Conservation (phyloP, 2,888 invertebrate species). For the Amblyjoppa fuscipennis region DNA sequence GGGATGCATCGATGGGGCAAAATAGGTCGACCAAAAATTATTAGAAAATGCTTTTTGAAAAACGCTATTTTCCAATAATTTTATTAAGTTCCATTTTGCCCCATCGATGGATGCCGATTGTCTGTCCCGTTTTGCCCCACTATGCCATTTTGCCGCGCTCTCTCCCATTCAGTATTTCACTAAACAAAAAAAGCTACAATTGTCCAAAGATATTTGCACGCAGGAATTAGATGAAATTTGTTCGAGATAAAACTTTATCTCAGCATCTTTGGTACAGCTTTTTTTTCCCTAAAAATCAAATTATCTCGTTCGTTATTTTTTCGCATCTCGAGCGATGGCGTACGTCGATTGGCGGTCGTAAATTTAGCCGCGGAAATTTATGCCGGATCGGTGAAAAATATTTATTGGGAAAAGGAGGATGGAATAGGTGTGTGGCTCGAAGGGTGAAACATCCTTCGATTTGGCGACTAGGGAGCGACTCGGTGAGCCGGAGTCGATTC, state of each 20-base stretch:
- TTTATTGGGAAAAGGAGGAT: constrained; percentile 48
- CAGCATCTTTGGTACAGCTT: background rate
- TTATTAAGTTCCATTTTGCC: no score
- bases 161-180: no score
- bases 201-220: background rate
- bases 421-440: background rate
- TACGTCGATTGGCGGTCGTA: constrained; percentile 37
- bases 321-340: background rate
- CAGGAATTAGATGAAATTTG: background rate
- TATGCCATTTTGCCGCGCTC: no score
- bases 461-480: constrained; percentile 30
- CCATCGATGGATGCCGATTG: no score
- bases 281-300: background rate
- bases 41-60: no score
- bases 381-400: constrained; percentile 62
- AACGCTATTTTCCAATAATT: no score
- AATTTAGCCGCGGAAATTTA: constrained; percentile 52
- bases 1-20: no score
- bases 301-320: background rate
- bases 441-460: constrained; percentile 37
- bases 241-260: background rate
- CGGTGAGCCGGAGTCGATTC: constrained; percentile 51
- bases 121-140: no score
- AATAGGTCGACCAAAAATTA: no score
- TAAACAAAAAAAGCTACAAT: no score